These are phyloP conservation scores for Peromyscus aztecus DNA, from an alignment of 2,797 vertebrate genomes.

Conservation along the genomic window DNA sequence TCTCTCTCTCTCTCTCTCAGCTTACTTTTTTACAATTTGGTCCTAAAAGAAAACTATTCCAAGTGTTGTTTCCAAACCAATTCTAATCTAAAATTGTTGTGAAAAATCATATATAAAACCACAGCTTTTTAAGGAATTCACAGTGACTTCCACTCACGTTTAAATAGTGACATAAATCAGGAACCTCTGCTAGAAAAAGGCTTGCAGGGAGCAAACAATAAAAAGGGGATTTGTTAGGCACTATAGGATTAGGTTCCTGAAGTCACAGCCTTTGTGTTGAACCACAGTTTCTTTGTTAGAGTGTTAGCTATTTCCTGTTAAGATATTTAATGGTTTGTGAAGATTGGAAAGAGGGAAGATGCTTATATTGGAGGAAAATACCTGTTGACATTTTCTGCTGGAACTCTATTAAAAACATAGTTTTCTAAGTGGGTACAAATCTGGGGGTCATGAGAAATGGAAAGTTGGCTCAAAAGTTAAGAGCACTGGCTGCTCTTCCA, in stretches of 20 bases:
- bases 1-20: neutral
- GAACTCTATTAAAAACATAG: constrained; percentile 56
- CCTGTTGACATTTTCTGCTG: neutral
- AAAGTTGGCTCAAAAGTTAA: neutral
- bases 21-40: neutral
- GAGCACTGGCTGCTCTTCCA: neutral
- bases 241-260: neutral
- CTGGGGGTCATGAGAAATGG: constrained; percentile 21
- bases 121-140: neutral
- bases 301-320: constrained; percentile 38
- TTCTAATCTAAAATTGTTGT: neutral
- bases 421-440: constrained; percentile 25
- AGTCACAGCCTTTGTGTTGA: neutral
- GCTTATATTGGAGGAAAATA: neutral
- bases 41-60: neutral
- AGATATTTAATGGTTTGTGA: constrained; percentile 59
- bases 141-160: neutral
- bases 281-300: neutral
- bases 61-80: neutral
- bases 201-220: neutral
- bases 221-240: neutral
- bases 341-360: neutral
- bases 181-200: neutral
- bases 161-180: neutral
- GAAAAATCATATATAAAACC: neutral